Base-by-base conservation (phyloP, 2,113 vertebrate species). In the Anarhynchus alexandrinus region DNA sequence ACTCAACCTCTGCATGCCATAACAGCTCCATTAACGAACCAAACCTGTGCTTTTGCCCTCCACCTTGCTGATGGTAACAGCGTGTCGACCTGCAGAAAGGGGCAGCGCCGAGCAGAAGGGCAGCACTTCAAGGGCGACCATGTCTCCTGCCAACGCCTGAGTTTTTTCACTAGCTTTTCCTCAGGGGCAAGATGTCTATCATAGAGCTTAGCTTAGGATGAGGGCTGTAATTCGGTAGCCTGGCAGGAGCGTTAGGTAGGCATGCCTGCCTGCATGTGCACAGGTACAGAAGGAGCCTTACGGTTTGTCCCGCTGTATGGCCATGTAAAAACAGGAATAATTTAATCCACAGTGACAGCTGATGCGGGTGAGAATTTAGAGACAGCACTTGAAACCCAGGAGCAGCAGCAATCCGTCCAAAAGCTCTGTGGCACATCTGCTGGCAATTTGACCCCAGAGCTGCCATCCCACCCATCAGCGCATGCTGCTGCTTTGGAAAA, bases 81-180 rank as follows among this genome's bases (percentile, higher is more conserved):
- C 3, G 0, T 25, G n/a, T 11, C 1, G 3, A 14, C 52, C 27
- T 30, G 52, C 61, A 67, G 40, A 11, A 74, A 45, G n/a, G n/a
- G 29, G 52, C 54, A 59, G 19, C 30, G n/a, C 47, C 2, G 6
- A 69, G 55, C 62, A 67, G 40, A 55, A 29, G 32, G 34, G 22
- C 34, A 72, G 59, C 22, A 17, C 38, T 66, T 43, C 52, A 49
- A 59, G n/a, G n/a, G 12, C 1, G 5, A 49, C 9, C n/a, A 12
- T 2, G 5, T 49, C 47, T 80, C n/a, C 73, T 47, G n/a, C 17
- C 52, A 22, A 15, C 0, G 2, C 38, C 13, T 8, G 51, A 38
- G 27, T 27, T 82, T n/a, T 38, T 27, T 47, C 45, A 27, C 27
- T n/a, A 52, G 27, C 13, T 79, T 64, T 29, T 40, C 29, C 38